phyloP scores from a whole-genome alignment of 2,113 vertebrate genomes.

The Illadopsis cleaveri region DNA sequence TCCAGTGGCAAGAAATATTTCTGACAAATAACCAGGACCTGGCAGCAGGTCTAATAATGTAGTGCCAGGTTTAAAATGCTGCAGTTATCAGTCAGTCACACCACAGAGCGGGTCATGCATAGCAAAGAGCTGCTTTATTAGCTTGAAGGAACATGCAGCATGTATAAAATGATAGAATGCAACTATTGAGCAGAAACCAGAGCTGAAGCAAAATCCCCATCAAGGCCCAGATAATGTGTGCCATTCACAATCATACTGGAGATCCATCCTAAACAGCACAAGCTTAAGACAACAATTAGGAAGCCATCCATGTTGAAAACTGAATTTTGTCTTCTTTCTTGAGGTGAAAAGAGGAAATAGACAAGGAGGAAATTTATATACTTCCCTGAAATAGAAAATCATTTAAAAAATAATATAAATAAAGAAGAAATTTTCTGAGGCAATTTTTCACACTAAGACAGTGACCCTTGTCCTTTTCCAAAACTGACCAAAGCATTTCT shows the following conservation, averaged over 20 bases:
- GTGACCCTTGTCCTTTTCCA: neutral
- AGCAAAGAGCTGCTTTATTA: constrained; percentile 69
- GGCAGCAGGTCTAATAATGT: constrained; percentile 30
- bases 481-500: neutral
- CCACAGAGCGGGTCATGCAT: constrained; percentile 38
- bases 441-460: neutral
- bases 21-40: constrained; percentile 21
- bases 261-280: neutral
- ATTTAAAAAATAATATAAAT: neutral
- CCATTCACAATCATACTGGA: neutral
- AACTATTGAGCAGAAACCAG: neutral
- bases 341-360: neutral
- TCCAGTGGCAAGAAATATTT: constrained; percentile 23
- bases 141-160: constrained; percentile 34
- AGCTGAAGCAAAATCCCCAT: neutral
- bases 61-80: constrained; percentile 32
- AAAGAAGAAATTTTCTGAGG: neutral
- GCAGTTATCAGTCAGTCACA: constrained; percentile 56
- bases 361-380: neutral
- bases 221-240: neutral
- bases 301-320: neutral
- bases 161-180: constrained; percentile 10
- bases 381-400: neutral
- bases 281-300: neutral
- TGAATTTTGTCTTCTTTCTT: neutral